These are phyloP conservation scores for Sander vitreus DNA, from an alignment of 2,113 vertebrate genomes.

Conservation along the genomic window DNA sequence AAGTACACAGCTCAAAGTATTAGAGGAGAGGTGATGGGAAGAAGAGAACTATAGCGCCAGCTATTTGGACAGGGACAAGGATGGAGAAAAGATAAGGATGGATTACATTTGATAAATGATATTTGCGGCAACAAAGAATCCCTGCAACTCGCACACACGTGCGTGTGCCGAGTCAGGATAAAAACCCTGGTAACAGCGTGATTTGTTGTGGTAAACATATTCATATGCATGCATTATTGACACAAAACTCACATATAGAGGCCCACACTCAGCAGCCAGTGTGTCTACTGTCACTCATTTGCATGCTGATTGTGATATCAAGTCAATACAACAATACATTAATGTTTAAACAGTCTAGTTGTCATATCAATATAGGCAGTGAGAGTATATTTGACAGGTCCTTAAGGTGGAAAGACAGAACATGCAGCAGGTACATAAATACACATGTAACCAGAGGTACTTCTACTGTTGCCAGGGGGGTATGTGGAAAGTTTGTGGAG, in stretches of 20 bases:
- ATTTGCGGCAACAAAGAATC: slow-evolving; percentile 48
- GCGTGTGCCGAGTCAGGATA: slow-evolving; percentile 50
- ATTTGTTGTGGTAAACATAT: slow-evolving; percentile 74
- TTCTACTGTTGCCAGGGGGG: too few species aligned
- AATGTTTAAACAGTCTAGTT: slow-evolving; percentile 72
- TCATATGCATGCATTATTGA: slow-evolving; percentile 76
- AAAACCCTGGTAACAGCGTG: slow-evolving; percentile 47
- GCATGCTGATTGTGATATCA: slow-evolving; percentile 72
- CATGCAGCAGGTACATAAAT: not conserved
- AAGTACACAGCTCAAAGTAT: slow-evolving; percentile 66
- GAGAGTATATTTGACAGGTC: slow-evolving; percentile 71
- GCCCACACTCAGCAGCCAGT: slow-evolving; percentile 53
- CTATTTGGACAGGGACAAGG: slow-evolving; percentile 56
- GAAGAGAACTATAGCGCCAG: slow-evolving; percentile 50
- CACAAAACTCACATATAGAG: slow-evolving; percentile 56
- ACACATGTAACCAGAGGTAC: too few species aligned
- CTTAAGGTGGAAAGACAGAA: slow-evolving; percentile 48
- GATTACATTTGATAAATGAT: slow-evolving; percentile 67
- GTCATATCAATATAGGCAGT: slow-evolving; percentile 63
- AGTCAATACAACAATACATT: slow-evolving; percentile 72
- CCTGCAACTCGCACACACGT: slow-evolving; percentile 14
- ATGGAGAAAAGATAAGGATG: slow-evolving; percentile 48
- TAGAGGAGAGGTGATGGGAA: slow-evolving; percentile 48
- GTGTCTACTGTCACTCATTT: slow-evolving; percentile 60
- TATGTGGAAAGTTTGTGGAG: too few species aligned